phyloP scores from a whole-genome alignment of 23 tunicate genomes.

The Halocynthia roretzi region DNA sequence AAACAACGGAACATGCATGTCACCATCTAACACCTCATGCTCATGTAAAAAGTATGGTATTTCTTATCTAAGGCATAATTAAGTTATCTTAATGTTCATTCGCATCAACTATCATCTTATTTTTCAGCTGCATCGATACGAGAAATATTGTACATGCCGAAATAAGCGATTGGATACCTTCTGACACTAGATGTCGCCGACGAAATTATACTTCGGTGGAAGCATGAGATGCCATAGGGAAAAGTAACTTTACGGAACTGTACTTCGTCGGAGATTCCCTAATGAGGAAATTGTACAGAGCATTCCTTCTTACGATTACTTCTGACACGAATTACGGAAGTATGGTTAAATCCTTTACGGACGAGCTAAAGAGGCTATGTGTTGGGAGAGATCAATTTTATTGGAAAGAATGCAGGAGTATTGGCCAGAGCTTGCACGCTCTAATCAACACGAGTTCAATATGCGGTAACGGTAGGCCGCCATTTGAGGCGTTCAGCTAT shows the following conservation, averaged over 20 bases:
- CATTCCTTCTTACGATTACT: slow-evolving; percentile 23
- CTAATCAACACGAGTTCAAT: not conserved
- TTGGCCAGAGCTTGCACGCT: not conserved
- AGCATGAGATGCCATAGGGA: slow-evolving; percentile 28
- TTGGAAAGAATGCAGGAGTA: slow-evolving; percentile 15
- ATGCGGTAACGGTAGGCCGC: not conserved
- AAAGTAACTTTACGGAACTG: slow-evolving; percentile 8
- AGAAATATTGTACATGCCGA: slow-evolving; percentile 29
- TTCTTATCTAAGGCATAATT: no score
- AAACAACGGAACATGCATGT: slow-evolving; percentile 29
- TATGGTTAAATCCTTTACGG: slow-evolving; percentile 10
- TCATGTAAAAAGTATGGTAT: no score
- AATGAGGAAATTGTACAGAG: slow-evolving; percentile 48
- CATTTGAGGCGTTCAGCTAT: not conserved
- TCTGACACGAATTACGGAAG: slow-evolving; percentile 26
- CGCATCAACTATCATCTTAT: no score
- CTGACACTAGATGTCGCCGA: slow-evolving; percentile 31
- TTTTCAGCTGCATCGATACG: slow-evolving; percentile 27
- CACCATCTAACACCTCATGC: not conserved
- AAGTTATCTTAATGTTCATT: no score
- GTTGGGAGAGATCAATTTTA: slow-evolving; percentile 16
- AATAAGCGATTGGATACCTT: slow-evolving; percentile 29
- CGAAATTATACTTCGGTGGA: slow-evolving; percentile 15
- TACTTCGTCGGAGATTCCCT: slow-evolving; percentile 70
- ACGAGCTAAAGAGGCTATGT: slow-evolving; percentile 12